Conservation (phyloP, 2,113 vertebrate genomes). For the Bagarius yarrelli region DNA sequence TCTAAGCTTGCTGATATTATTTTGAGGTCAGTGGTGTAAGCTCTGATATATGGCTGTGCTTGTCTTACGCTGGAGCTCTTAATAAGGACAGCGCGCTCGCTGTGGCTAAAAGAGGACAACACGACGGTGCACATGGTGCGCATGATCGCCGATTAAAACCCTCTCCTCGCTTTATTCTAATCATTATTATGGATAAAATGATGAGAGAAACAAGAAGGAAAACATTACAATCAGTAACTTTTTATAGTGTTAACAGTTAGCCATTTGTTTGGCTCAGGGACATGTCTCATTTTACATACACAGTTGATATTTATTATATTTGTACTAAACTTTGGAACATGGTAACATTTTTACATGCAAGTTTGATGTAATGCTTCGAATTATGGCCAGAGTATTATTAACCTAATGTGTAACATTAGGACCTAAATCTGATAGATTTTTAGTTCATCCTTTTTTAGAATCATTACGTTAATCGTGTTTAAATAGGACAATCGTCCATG, state of each 20-base stretch:
- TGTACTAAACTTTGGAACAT: neutral
- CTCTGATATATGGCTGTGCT: conserved; percentile 31
- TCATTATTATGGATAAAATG: neutral
- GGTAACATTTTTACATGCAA: no score
- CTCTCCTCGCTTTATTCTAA: neutral
- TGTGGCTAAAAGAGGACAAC: conserved; percentile 42
- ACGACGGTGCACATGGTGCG: neutral
- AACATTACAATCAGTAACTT: neutral
- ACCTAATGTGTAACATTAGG: neutral
- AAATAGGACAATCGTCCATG: no score
- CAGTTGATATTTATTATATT: neutral
- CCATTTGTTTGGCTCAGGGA: neutral
- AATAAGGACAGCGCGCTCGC: conserved; percentile 38
- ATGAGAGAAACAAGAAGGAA: neutral
- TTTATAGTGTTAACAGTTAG: neutral
- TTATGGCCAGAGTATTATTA: no score
- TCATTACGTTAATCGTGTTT: no score
- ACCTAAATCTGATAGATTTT: neutral
- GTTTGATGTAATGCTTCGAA: no score
- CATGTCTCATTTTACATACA: neutral
- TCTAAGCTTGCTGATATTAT: conserved; percentile 38
- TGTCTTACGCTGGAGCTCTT: conserved; percentile 33
- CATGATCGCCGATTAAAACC: neutral
- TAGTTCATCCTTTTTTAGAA: no score
- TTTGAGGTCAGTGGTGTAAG: conserved; percentile 38